Percentiles rank a stretch among this genome's conserved stretches.
phyloP scores from a whole-genome alignment of 2,113 vertebrate species.

The Platysternon megacephalum region DNA sequence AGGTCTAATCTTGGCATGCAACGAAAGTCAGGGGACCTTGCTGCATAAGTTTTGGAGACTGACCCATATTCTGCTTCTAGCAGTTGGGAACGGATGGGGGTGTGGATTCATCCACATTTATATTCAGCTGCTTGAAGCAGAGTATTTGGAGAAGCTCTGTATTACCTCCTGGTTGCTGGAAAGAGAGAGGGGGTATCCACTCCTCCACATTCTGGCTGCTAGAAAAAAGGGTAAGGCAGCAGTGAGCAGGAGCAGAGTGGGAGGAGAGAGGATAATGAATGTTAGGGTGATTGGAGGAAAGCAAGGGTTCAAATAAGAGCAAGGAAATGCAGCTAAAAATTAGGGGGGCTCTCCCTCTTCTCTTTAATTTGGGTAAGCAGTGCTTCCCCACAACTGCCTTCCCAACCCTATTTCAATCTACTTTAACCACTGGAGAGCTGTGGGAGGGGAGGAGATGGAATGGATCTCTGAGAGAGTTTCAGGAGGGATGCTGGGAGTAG shows the following conservation, averaged over 20 bases:
- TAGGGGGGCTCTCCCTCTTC: background rate
- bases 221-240: background rate
- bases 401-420: background rate
- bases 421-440: background rate
- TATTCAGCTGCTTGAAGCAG: background rate
- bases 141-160: background rate
- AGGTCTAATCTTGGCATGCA: background rate
- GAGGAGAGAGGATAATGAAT: background rate
- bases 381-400: background rate
- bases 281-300: background rate
- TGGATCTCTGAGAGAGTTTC: background rate
- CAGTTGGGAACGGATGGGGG: fast-evolving
- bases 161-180: background rate
- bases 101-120: background rate
- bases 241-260: background rate
- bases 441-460: background rate
- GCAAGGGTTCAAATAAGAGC: background rate
- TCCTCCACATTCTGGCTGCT: background rate
- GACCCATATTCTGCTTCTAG: background rate
- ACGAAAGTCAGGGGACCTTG: background rate
- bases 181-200: fast-evolving
- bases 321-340: background rate
- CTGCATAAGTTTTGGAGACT: background rate
- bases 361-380: background rate
- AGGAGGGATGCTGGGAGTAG: background rate